A percentile compares a stretch with the other conserved stretches of the same genome.
Conservation (phyloP, 2,797 vertebrate species). For the Esox lucius region DNA sequence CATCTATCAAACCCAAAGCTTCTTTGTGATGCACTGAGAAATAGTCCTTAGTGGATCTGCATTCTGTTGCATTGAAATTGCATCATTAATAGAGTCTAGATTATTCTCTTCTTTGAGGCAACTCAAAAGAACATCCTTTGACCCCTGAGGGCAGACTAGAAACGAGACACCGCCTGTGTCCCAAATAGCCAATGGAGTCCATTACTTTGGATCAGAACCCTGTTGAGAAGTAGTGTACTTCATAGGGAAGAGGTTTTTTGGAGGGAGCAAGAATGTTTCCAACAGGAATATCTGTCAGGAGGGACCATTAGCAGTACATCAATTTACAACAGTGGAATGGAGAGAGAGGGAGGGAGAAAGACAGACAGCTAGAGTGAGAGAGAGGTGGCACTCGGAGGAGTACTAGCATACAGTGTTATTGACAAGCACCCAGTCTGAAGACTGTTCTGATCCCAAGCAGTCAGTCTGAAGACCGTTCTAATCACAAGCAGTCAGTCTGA, state of each 20-base stretch:
- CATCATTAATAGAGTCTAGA: conserved; percentile 73
- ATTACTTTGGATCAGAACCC: neutral
- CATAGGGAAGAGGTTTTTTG: neutral
- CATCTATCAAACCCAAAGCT: conserved; percentile 48
- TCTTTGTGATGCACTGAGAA: conserved; percentile 29
- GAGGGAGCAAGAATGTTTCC: conserved; percentile 59
- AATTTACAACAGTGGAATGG: conserved; percentile 54
- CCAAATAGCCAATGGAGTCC: neutral
- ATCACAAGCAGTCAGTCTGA: no score
- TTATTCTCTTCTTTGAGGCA: conserved; percentile 59
- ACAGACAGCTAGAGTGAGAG: neutral
- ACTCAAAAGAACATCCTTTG: conserved; percentile 62
- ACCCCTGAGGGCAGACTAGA: conserved; percentile 67
- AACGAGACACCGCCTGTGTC: conserved; percentile 46
- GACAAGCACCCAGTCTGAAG: no score
- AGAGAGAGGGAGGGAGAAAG: neutral
- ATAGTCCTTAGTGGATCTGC: conserved; percentile 59
- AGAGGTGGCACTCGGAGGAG: conserved; percentile 13
- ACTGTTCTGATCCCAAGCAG: no score
- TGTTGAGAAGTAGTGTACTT: neutral
- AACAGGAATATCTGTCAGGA: conserved; percentile 68
- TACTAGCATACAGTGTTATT: conserved; percentile 67
- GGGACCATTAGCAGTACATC: conserved; percentile 69
- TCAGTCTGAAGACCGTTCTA: no score
- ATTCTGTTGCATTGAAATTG: conserved; percentile 67